Evolutionary conservation across 2,888 invertebrate species (phyloP), one percentile per base, ranked within the genome.

Genomic region (Pachymerium ferrugineum): DNA sequence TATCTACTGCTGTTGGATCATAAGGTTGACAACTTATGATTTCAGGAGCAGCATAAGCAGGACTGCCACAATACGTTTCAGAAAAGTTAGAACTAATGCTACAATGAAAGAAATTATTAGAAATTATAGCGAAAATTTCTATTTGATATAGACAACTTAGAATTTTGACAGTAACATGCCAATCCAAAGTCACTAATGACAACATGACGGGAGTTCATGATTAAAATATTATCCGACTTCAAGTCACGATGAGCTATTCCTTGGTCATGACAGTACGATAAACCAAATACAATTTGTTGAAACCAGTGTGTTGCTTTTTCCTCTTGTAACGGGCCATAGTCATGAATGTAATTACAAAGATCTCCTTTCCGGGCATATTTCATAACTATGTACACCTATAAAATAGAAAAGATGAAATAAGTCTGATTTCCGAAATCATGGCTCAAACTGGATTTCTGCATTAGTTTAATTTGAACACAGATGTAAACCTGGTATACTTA

Each of bases 341-440:
- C 16, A 8, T 54, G 54, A 22, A 73, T 16, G 16, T 73, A 54
- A 54, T 62, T 54, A 30, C 12, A 22, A 31, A 73, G 30, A 33
- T 73, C 73, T 6, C 67, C 73, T 12, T 73, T 31, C 28, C 33
- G 19, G 1, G 71, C 73, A 14, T 62, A 33, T n/a, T 54, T 28
- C 73, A 73, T 73, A 1, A 73, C 28, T 14, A 73, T 73, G 31
- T 73, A 73, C n/a, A 73, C 73, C 72, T 72, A 33, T 12, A 31
- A 69, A 68, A 22, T 28, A 14, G 12, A 67, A 67, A 38, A 38
- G 3, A 38, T n/a, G 16, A 54, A 54, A n/a, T 5, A 10, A 16
- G 22, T 22, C 22, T 1, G 6, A 54, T 16, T 54, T 54, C 4
- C 19, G 10, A 2, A 54, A 54, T 54, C 6, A 47, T n/a, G n/a